phyloP scores from a whole-genome alignment of 2,797 vertebrate species.

The Phataginus tricuspis region DNA sequence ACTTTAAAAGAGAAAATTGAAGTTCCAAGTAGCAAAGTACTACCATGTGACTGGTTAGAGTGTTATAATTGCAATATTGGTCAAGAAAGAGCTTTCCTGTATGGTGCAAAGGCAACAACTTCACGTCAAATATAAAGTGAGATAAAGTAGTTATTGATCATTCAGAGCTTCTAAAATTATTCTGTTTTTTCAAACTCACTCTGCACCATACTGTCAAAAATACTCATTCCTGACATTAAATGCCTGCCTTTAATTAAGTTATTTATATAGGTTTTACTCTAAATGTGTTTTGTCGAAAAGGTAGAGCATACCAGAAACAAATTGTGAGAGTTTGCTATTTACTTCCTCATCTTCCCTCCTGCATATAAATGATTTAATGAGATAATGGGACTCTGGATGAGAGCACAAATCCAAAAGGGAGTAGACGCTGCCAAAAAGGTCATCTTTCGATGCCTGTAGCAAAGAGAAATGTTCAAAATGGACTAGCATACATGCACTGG shows the following conservation, averaged over 20 bases:
- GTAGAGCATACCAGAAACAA: conserved; percentile 46
- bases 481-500: neutral
- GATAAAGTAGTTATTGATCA: neutral
- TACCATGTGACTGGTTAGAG: neutral
- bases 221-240: conserved; percentile 16
- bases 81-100: neutral
- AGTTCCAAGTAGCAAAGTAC: neutral
- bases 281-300: conserved; percentile 57
- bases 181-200: neutral
- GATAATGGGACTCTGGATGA: conserved; percentile 30
- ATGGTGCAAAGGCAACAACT: neutral
- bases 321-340: conserved; percentile 45
- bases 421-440: conserved; percentile 48
- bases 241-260: conserved; percentile 27
- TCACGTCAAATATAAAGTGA: neutral
- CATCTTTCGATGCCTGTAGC: conserved; percentile 4
- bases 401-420: neutral
- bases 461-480: conserved; percentile 39
- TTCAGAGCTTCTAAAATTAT: neutral
- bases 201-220: neutral
- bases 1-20: neutral
- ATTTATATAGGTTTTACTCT: conserved; percentile 55
- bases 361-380: conserved; percentile 70
- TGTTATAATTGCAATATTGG: neutral
- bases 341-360: neutral